Evolutionary conservation across 2,113 vertebrate genomes (phyloP).

Genomic region (Harpagus bidentatus): DNA sequence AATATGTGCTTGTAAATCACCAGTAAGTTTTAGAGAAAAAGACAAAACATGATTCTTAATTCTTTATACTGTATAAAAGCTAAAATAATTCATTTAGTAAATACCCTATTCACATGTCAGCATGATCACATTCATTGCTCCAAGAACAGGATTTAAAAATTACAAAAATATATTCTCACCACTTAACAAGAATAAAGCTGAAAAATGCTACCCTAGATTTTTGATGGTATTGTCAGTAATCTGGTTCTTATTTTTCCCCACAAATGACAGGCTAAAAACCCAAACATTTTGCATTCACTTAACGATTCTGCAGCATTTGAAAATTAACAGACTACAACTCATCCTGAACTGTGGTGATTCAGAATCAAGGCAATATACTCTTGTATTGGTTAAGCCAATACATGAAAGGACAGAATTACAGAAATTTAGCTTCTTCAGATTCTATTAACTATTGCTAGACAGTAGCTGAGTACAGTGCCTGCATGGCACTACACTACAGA

Average conservation of each 20-base stretch:
- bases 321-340: background rate
- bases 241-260: background rate
- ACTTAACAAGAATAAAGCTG: background rate
- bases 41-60: slow-evolving; percentile 9
- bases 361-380: background rate
- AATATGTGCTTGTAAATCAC: background rate
- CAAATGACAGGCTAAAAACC: background rate
- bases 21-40: slow-evolving; percentile 56
- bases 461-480: background rate
- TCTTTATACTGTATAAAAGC: slow-evolving; percentile 38
- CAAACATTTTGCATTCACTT: background rate
- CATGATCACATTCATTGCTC: background rate
- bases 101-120: slow-evolving; percentile 36
- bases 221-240: background rate
- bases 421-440: background rate
- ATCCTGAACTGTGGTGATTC: background rate
- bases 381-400: background rate
- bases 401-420: background rate
- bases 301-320: background rate
- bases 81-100: slow-evolving; percentile 36
- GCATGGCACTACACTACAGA: background rate
- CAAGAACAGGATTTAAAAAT: background rate
- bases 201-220: slow-evolving; percentile 8
- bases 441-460: background rate
- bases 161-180: background rate